Base-by-base conservation (phyloP, 2,888 invertebrate genomes). In the Folsomia manolachei region DNA sequence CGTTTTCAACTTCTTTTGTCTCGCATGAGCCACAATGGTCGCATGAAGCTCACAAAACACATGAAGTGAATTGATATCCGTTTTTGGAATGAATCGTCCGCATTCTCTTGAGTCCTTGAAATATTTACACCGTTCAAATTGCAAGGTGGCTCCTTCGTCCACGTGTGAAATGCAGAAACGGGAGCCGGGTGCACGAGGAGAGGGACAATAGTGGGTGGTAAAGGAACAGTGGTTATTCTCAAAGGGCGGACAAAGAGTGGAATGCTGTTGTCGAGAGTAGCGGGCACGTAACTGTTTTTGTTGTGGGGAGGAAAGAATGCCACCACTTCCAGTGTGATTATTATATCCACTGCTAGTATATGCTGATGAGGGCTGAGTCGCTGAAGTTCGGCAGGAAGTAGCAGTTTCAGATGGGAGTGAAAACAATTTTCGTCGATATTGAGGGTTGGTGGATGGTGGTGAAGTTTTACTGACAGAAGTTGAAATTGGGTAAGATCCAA, bases 71-170 rank as follows among this genome's bases (percentile, higher is more conserved):
- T 24, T 2, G 9, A 19, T 2, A 24, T 19, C 7, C 2, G 66
- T 4, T 52, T 52, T 66, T 2, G 66, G 66, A 25, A 66, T 52
- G 23, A 23, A 66, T 2, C 53, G 51, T 52, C 51, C 51, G 23
- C 66, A 66, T 23, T 52, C 52, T 21, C 66, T 23, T 19, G 2
- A 18, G 2, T 39, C 66, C 19, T 66, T 66, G 21, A 66, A 51
- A 25, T 66, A 66, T 21, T 66, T 66, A 25, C 66, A 66, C 19
- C 66, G n/a, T 11, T 66, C 66, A 66, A 66, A 66, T 23, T 51
- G 14, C 2, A 66, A 7, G 2, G 66, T 66, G 23, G 66, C 51
- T 9, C 66, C 66, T 23, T 66, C 23, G 4, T 66, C 52, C 25
- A 66, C 66, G 27, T 66, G 66, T 21, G 27, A 7, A 14, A 66